Base-by-base conservation (phyloP, 2,888 invertebrate genomes). In the Dicycla oo region DNA sequence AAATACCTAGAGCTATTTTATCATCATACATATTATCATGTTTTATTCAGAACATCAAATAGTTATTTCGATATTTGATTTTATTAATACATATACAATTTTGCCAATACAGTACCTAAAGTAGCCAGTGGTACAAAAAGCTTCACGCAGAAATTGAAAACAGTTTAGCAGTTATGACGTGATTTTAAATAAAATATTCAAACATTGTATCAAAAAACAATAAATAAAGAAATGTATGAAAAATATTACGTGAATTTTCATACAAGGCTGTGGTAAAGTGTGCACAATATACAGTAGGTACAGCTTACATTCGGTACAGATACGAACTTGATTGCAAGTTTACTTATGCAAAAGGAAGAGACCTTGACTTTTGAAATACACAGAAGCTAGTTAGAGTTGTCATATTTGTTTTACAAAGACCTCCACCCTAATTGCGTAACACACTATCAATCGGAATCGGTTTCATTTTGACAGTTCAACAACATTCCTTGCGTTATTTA, bases 181-280 rank as follows among this genome's bases (percentile, higher is more conserved):
- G 20, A 62, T 56, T 40, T 54, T 7, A 15, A 61, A 72, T 71
- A 49, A 47, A 62, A 61, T 43, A 26, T 34, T 73, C 23, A 43
- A 61, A 47, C 11, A 54, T 26, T 26, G 26, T 45, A 58, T 70
- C 20, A 43, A n/a, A 70, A 58, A 60, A 34, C 43, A 70, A 53
- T 34, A 58, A 69, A 68, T 3, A 70, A 49, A 57, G 4, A 43
- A 26, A 49, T 49, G 6, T 56, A 15, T n/a, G 30, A 49, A 49
- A 53, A 34, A 43, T 13, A 64, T 43, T 34, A 49, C 20, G 49
- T 38, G 11, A 23, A 15, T 45, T 57, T 51, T 45, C 11, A 18
- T 15, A 30, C 57, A 57, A 57, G 18, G 15, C 43, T 73, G 13
- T 40, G 23, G 20, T 63, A 34, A 57, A 34, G 23, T 23, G 6